Conservation (phyloP, 37 sponge, comb jelly and placozoan genomes). For the Ephydatia muelleri region DNA sequence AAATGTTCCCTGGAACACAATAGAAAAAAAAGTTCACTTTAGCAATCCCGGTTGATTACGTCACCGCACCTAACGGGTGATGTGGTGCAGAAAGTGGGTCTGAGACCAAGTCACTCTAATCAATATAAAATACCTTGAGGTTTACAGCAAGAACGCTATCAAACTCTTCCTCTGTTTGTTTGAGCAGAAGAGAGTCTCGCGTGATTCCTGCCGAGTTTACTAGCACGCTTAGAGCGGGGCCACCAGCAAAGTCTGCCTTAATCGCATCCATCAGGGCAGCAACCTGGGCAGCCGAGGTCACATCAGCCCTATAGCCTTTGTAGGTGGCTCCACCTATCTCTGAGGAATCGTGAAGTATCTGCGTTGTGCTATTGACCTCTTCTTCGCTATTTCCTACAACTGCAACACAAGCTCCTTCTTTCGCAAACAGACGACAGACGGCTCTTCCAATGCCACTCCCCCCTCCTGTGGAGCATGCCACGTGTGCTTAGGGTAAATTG, state of each 20-base stretch:
- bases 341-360: not conserved
- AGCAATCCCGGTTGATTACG: too few species aligned
- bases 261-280: constrained; percentile 3
- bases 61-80: too few species aligned
- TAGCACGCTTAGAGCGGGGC: constrained; percentile 27
- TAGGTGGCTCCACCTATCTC: not conserved
- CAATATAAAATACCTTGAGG: constrained; percentile 35
- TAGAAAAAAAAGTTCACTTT: too few species aligned
- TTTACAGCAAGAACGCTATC: constrained; percentile 61
- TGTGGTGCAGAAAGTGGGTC: too few species aligned
- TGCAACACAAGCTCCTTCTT: constrained; percentile 24
- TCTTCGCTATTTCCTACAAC: not conserved
- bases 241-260: not conserved
- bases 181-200: constrained; percentile 36
- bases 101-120: too few species aligned
- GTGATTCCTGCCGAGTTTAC: constrained; percentile 63
- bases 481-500: not conserved
- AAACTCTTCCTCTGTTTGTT: constrained; percentile 64
- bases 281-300: constrained; percentile 3
- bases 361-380: not conserved
- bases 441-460: constrained; percentile 58
- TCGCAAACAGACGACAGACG: constrained; percentile 23
- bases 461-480: too few species aligned
- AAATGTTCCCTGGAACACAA: constrained; percentile 57
- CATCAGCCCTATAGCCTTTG: constrained; percentile 5